These are phyloP conservation scores for Brotula barbata DNA, from an alignment of 2,797 vertebrate species.

Conservation along the genomic window DNA sequence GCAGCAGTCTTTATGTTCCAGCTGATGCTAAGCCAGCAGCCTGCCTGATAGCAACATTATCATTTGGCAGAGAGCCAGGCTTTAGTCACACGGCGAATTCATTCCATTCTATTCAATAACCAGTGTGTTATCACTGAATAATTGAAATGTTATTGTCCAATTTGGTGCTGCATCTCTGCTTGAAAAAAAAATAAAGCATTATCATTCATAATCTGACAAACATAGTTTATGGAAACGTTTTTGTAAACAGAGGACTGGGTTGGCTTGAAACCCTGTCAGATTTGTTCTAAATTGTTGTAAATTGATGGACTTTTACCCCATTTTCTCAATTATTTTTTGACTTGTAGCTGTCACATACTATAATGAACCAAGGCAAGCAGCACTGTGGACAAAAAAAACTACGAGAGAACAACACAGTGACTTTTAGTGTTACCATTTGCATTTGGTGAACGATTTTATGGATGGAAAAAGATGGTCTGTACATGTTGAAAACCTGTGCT, in stretches of 20 bases:
- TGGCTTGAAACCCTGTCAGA: no score
- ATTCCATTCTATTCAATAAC: neutral
- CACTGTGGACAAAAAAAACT: no score
- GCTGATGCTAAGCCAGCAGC: constrained; percentile 55
- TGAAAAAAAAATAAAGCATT: neutral
- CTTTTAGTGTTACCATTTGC: neutral
- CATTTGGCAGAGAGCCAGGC: constrained; percentile 40
- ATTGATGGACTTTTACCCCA: no score
- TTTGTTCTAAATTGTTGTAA: constrained; percentile 23
- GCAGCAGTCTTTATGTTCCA: constrained; percentile 63
- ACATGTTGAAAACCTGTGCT: neutral
- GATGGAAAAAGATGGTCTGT: neutral
- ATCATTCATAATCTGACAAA: constrained; percentile 15
- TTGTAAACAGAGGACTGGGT: neutral
- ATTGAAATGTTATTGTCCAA: neutral
- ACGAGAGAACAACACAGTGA: neutral
- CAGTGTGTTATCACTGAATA: neutral
- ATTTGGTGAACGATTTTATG: neutral
- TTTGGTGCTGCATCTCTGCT: no score
- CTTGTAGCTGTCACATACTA: constrained; percentile 2
- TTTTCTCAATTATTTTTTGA: no score
- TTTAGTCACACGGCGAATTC: constrained; percentile 25
- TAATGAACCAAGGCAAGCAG: no score
- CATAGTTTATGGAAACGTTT: neutral
- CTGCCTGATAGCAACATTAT: constrained; percentile 50